These are phyloP conservation scores for Melieria omissa DNA, from an alignment of 2,888 invertebrate genomes.

Conservation along the genomic window DNA sequence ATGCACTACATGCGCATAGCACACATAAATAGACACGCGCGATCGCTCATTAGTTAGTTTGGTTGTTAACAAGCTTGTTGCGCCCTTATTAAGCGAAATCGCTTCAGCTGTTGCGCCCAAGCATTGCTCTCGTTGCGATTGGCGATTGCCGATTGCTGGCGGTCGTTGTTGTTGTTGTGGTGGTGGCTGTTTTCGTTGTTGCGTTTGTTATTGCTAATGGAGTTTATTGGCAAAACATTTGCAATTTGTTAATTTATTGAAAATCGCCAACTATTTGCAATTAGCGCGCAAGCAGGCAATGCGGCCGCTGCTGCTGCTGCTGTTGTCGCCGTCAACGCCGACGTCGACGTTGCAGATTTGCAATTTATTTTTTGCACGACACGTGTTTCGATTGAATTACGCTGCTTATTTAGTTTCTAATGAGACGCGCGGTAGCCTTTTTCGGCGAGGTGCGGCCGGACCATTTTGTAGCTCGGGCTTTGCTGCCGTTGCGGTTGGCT, in stretches of 20 bases:
- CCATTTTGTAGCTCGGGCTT: slow-evolving; percentile 3
- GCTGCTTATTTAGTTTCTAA: background rate
- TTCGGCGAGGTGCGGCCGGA: background rate
- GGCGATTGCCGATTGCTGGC: slow-evolving; percentile 16
- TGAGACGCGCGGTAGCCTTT: background rate
- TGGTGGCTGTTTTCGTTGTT: background rate
- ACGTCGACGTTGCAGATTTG: background rate
- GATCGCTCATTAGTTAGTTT: slow-evolving; percentile 34
- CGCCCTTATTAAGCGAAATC: slow-evolving; percentile 25
- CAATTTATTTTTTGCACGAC: background rate
- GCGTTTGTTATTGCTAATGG: slow-evolving; percentile 21
- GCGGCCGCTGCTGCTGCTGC: background rate
- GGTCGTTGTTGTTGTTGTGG: slow-evolving; percentile 7
- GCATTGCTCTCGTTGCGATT: slow-evolving; percentile 2
- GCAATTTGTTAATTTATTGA: slow-evolving; percentile 21
- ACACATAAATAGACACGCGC: background rate
- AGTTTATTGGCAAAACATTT: background rate
- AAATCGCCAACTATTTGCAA: background rate
- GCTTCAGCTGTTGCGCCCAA: slow-evolving; percentile 1
- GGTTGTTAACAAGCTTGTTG: slow-evolving; percentile 34
- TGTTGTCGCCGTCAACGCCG: background rate
- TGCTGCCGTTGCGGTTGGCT: background rate
- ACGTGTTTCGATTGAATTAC: background rate
- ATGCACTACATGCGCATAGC: slow-evolving; percentile 2
- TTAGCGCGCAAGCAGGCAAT: background rate